These are phyloP conservation scores for Nephila pilipes DNA, from an alignment of 1,140 invertebrate genomes.

Conservation along the genomic window DNA sequence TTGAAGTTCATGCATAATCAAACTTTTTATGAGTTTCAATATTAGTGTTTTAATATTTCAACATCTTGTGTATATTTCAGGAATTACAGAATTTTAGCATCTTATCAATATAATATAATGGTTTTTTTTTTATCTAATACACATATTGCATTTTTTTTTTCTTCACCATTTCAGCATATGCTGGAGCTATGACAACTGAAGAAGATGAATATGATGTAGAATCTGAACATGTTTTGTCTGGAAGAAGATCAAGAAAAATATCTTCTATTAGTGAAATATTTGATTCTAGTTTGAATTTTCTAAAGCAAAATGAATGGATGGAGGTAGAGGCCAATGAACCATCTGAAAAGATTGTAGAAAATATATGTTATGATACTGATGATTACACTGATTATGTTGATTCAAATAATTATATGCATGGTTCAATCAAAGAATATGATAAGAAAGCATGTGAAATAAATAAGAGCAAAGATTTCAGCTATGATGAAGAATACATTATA, in stretches of 20 bases:
- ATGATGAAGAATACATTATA: conserved; percentile 5
- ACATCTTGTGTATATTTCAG: no score
- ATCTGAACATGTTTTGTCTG: background rate
- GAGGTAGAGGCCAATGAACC: conserved; percentile 71
- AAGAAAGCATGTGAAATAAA: background rate
- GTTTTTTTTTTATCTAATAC: no score
- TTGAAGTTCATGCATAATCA: no score
- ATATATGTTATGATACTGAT: conserved; percentile 12
- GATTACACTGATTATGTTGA: background rate
- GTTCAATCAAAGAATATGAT: conserved; percentile 29
- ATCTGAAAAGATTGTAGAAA: conserved; percentile 14
- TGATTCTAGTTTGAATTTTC: conserved; percentile 70
- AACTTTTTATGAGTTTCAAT: no score
- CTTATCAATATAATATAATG: no score
- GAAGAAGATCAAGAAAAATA: conserved; percentile 63
- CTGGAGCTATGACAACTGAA: conserved; percentile 76
- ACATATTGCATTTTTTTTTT: background rate
- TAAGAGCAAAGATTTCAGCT: background rate
- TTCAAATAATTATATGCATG: conserved; percentile 21
- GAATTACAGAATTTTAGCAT: no score
- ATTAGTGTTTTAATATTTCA: no score
- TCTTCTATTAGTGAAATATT: conserved; percentile 74
- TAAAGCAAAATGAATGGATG: conserved; percentile 59
- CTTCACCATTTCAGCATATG: conserved; percentile 79
- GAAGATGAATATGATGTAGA: conserved; percentile 65